Base-by-base conservation (phyloP, 2,888 invertebrate species). In the Agrotis exclamationis region DNA sequence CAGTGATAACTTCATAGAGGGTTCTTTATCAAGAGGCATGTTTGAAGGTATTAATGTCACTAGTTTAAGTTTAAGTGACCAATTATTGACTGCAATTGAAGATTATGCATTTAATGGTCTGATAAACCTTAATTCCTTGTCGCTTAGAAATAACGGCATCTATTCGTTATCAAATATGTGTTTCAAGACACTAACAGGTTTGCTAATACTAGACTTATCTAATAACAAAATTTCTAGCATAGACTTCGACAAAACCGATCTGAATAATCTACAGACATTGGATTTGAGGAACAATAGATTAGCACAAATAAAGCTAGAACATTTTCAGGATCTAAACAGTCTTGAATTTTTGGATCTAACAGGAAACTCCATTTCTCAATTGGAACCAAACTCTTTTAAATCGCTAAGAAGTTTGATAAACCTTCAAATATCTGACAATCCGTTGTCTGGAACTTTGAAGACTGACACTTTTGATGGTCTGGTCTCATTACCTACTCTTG, bases 261-360 rank as follows among this genome's bases (percentile, higher is more conserved):
- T 95, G 1, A 39, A 76, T 7, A 90, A 79, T 77, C 89, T 95
- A 2, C 70, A 76, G 50, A 81, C 83, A 4, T 76, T 95, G 2
- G 82, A 81, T 13, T 74, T 94, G 18, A 81, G 77, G 68, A 86
- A 91, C 60, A 95, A 95, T 76, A 72, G 80, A 48, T 77, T 95
- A n/a, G 80, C 73, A 5, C 68, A 87, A 67, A 87, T 95, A 16
- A 84, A 87, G 54, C 77, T 84, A 51, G 85, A 90, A 54, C 74
- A 89, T 48, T 91, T 94, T 60, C 63, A 80, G 33, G 73, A 86
- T 20, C 83, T 94, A 48, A 82, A 71, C 51, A 70, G 69, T 20
- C 80, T 95, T 16, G 83, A 89, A 63, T 86, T 86, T 83, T 87
- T 95, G 64, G 93, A 94, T 87, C 70, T 95, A 39, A 91, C 94